Conservation (phyloP, 2,888 invertebrate species). For the Argyresthia albistria region DNA sequence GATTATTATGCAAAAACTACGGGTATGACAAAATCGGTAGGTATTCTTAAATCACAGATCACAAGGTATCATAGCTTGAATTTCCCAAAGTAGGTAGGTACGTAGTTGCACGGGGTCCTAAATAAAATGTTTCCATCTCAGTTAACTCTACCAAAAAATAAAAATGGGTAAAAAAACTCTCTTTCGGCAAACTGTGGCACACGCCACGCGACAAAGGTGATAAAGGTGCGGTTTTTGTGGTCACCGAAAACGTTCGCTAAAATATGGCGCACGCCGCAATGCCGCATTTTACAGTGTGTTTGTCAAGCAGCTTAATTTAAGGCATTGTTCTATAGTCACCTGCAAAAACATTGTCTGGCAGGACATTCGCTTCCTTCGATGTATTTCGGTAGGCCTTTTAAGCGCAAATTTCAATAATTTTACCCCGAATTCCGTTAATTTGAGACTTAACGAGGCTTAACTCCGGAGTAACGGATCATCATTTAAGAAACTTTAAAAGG, state of each 20-base stretch:
- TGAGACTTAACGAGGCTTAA: not conserved
- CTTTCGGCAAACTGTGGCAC: constrained; percentile 15
- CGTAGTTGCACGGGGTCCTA: no score
- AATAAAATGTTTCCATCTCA: no score
- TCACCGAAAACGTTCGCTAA: constrained; percentile 45
- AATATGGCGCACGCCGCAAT: constrained; percentile 33
- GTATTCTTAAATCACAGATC: no score
- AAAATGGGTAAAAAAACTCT: not conserved
- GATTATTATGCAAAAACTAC: no score
- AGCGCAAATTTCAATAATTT: not conserved
- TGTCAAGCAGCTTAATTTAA: constrained; percentile 26
- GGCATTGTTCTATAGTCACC: constrained; percentile 1
- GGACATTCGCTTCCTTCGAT: not conserved
- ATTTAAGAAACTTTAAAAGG: not conserved
- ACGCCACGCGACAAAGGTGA: constrained; percentile 30
- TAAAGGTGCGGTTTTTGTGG: constrained; percentile 57
- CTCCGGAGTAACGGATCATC: constrained; percentile 1
- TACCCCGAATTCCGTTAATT: not conserved
- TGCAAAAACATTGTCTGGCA: not conserved
- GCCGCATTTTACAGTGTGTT: constrained; percentile 21
- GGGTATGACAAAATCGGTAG: no score
- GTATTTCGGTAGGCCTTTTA: no score
- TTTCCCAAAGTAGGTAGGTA: no score
- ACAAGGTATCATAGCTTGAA: no score
- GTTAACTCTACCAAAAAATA: not conserved